These are phyloP conservation scores for Euzophera pinguis DNA, from an alignment of 2,888 invertebrate species.

Conservation along the genomic window DNA sequence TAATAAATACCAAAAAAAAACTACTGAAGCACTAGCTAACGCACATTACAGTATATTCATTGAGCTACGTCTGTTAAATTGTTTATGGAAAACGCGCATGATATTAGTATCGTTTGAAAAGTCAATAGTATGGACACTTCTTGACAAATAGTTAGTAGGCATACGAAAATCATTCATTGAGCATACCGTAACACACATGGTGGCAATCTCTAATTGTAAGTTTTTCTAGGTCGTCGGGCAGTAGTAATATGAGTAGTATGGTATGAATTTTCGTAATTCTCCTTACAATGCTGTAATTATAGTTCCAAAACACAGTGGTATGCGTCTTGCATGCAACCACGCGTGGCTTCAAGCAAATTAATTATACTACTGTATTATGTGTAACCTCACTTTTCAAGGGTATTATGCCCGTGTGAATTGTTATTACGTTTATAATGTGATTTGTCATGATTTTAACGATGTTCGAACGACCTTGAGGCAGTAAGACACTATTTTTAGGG, in stretches of 20 bases:
- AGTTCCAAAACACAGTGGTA: conserved; percentile 46
- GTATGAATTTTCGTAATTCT: conserved; percentile 49
- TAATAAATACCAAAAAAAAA: no score
- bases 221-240: conserved; percentile 51
- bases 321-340: conserved; percentile 49
- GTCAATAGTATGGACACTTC: no score
- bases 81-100: no score
- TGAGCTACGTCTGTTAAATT: no score
- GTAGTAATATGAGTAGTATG: conserved; percentile 32
- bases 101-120: no score
- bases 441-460: conserved; percentile 1
- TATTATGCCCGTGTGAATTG: conserved; percentile 33
- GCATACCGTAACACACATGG: conserved; percentile 27
- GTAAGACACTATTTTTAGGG: not conserved
- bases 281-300: conserved; percentile 56
- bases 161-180: conserved; percentile 15
- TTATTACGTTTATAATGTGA: conserved; percentile 5
- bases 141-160: no score
- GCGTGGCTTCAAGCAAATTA: conserved; percentile 51
- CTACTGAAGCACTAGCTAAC: no score
- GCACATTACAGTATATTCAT: no score
- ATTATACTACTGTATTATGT: conserved; percentile 49
- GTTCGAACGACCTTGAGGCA: not conserved
- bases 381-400: conserved; percentile 55
- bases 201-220: conserved; percentile 35